Evolutionary conservation across 2,113 vertebrate genomes (phyloP).

Genomic region (Serilophus lunatus): DNA sequence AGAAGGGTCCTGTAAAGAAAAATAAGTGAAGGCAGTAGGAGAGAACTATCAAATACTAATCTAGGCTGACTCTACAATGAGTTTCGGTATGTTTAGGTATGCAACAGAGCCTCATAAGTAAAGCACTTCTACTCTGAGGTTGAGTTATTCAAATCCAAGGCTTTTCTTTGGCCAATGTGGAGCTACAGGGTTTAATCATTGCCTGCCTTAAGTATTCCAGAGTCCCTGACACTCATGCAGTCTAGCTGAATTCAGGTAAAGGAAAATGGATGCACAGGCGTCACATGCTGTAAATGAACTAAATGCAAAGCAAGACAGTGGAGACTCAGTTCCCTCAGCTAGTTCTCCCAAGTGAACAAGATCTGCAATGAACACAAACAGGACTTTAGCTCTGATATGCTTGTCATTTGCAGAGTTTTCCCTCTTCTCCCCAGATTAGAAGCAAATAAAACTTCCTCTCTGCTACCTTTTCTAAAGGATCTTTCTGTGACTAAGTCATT

Average conservation of each 20-base stretch:
- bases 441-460: not conserved
- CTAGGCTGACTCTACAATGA: not conserved
- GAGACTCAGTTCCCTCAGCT: not conserved
- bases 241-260: not conserved
- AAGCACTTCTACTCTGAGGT: not conserved
- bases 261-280: not conserved
- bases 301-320: not conserved
- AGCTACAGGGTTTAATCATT: not conserved
- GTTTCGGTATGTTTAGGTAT: not conserved
- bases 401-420: not conserved
- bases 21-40: not conserved
- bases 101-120: not conserved
- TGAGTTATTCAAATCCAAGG: not conserved
- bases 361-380: not conserved
- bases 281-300: not conserved
- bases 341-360: not conserved
- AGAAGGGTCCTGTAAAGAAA: not conserved
- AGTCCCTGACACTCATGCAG: not conserved
- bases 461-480: not conserved
- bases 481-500: constrained; percentile 37
- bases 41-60: not conserved
- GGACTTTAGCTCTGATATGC: rapidly evolving
- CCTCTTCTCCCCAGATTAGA: not conserved
- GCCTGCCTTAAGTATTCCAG: not conserved
- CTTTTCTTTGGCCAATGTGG: not conserved